phyloP scores from a whole-genome alignment of 2,797 vertebrate genomes.

The Antrozous pallidus region DNA sequence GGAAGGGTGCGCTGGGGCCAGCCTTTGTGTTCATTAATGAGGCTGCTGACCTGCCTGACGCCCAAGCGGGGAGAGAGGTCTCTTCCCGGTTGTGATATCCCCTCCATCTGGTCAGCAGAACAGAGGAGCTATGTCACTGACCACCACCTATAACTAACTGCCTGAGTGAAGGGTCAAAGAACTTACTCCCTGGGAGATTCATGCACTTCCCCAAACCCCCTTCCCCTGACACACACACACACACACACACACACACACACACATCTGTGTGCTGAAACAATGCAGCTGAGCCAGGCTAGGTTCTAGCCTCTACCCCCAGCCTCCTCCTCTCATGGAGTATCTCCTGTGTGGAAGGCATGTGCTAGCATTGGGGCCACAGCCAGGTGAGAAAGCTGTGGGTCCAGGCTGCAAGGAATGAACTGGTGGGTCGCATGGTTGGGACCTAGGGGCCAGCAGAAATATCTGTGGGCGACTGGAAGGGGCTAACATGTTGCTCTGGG shows the following conservation, averaged over 20 bases:
- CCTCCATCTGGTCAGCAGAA: not conserved
- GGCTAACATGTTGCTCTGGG: not conserved
- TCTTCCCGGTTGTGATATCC: not conserved
- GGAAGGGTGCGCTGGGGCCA: not conserved
- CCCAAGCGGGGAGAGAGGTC: not conserved
- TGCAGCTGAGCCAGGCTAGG: not conserved
- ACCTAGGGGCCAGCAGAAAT: not conserved
- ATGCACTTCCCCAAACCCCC: not conserved
- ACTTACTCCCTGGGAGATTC: not conserved
- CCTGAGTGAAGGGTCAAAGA: not conserved
- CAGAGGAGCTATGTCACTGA: not conserved
- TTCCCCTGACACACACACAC: not conserved
- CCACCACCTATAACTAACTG: not conserved
- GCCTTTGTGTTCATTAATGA: not conserved
- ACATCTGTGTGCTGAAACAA: not conserved
- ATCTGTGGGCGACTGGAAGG: not conserved
- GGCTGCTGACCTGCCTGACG: not conserved
- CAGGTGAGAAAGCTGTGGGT: not conserved
- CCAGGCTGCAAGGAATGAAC: not conserved
- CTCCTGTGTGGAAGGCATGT: not conserved
- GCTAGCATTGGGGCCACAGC: not conserved
- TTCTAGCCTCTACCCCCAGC: not conserved
- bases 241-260: not conserved
- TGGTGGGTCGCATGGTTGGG: not conserved
- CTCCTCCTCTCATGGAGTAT: not conserved